Conservation (phyloP, 2,113 vertebrate species). For the Malurus elegans region DNA sequence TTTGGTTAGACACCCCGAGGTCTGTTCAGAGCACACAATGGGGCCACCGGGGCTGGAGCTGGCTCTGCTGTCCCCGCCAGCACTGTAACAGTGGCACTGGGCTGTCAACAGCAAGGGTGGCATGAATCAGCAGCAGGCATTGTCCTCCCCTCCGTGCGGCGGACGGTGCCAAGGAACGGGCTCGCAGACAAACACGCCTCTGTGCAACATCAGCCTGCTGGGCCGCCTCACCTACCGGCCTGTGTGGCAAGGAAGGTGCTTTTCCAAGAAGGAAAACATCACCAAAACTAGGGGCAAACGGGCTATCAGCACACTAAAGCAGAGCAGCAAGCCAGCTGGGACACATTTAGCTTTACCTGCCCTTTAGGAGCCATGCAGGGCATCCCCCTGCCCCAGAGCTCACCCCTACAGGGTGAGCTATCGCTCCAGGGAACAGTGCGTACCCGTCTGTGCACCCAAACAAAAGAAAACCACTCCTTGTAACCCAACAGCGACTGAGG, state of each 20-base stretch:
- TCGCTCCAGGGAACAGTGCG: fast-evolving
- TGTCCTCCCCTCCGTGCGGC: fast-evolving
- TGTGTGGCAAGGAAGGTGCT: background rate
- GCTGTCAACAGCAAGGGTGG: background rate
- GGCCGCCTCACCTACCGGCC: background rate
- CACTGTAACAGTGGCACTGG: background rate
- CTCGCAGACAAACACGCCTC: background rate
- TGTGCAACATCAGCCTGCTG: background rate
- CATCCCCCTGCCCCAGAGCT: background rate
- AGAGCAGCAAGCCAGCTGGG: background rate
- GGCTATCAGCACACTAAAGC: background rate
- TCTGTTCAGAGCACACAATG: background rate
- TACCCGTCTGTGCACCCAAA: fast-evolving
- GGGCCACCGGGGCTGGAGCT: background rate
- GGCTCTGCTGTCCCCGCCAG: background rate
- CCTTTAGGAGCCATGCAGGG: background rate
- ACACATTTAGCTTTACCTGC: background rate
- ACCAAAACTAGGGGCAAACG: background rate
- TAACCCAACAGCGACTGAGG: fast-evolving
- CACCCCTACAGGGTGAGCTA: background rate
- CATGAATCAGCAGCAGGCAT: background rate
- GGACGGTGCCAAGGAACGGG: background rate
- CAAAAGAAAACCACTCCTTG: background rate
- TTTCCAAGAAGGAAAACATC: background rate
- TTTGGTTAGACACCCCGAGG: background rate